These are phyloP conservation scores for Astropecten irregularis DNA, from an alignment of 53 echinoderm and acorn worm genomes.

Conservation along the genomic window DNA sequence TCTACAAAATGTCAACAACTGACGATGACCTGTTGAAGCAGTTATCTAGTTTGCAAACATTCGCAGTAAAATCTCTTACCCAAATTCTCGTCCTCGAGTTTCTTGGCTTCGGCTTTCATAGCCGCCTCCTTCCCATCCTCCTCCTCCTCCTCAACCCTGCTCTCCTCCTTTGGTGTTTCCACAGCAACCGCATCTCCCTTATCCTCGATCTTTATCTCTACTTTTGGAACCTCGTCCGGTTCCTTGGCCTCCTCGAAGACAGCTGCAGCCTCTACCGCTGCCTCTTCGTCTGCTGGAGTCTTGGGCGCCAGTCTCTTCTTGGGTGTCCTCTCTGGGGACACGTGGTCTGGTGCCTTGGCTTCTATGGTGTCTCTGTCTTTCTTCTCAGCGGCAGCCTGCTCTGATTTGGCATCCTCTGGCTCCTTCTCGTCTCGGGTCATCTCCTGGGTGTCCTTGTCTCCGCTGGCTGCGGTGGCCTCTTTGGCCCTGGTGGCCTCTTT, in stretches of 20 bases:
- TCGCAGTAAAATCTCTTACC: neutral
- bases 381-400: neutral
- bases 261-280: neutral
- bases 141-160: neutral
- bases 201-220: conserved; percentile 22
- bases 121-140: conserved; percentile 7
- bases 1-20: too few species aligned
- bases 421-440: neutral
- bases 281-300: conserved; percentile 13
- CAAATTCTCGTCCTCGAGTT: conserved; percentile 48
- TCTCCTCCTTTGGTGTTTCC: conserved; percentile 39
- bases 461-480: neutral
- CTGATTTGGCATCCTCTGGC: neutral
- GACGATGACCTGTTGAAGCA: too few species aligned
- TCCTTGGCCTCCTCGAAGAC: neutral
- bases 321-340: conserved; percentile 27
- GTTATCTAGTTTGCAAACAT: too few species aligned
- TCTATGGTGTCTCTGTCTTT: neutral
- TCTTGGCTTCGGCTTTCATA: conserved; percentile 14
- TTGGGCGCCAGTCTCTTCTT: conserved; percentile 39
- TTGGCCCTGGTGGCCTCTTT: neutral
- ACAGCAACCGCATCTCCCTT: conserved; percentile 40
- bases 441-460: neutral
- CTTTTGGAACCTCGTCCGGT: conserved; percentile 4
- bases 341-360: conserved; percentile 11